Base-by-base conservation (phyloP, 2,888 invertebrate genomes). In the Cinara cedri region DNA sequence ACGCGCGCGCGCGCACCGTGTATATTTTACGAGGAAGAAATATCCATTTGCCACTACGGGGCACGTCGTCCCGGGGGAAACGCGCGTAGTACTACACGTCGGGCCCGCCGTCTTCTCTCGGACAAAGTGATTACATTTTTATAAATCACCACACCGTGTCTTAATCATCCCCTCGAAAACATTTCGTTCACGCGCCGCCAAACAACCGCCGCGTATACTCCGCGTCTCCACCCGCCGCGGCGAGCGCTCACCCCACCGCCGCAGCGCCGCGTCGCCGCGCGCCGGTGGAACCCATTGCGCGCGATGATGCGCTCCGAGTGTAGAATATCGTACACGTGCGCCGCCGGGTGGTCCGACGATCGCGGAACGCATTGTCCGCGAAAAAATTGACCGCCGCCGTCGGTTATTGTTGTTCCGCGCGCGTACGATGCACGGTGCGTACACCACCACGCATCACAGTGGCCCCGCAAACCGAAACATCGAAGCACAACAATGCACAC, bases 71-170 rank as follows among this genome's bases (percentile, higher is more conserved):
- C 66, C 57, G 9, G 68, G 78, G 78, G 46, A 70, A 57, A 60
- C 54, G 3, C 34, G n/a, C n/a, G n/a, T n/a, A 34, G 34, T 6
- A 6, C 34, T 6, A 6, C 34, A 6, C 34, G 6, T 6, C 34
- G 34, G n/a, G 34, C 44, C 19, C 19, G 21, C 14, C 66, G 46
- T 78, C 60, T 78, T 78, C 21, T 70, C 54, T 14, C 54, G 68
- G 68, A 70, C 78, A 78, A 78, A 78, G 78, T 78, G 78, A 78
- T 78, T 78, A 78, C 78, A 78, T 78, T 78, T 78, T 78, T 78
- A 78, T 78, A 78, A 78, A 78, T 78, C 78, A 78, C 78, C 78
- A 78, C 78, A 68, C 78, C 78, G 78, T 78, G 78, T 78, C 78
- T 78, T 78, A 78, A 78, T 78, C 78, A 78, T 70, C 78, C 78